Evolutionary conservation across 2,797 vertebrate species (phyloP), one percentile per base, ranked within the genome.

Genomic region (Pangasius djambal): DNA sequence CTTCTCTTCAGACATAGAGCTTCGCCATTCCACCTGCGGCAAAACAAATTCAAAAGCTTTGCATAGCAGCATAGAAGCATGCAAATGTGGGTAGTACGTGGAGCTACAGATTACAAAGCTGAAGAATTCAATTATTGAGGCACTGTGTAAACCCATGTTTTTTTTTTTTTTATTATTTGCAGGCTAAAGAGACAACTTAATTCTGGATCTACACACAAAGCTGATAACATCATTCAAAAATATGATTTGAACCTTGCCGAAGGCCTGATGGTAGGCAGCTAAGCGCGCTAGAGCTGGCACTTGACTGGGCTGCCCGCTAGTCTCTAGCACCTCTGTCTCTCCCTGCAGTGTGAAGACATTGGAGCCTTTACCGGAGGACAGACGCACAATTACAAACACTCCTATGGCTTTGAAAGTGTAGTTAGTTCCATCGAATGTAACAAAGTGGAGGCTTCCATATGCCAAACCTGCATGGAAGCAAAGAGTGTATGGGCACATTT

Each of bases 341-440:
- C 96, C 96, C 93, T 97, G 97, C 87, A 97, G 94, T 86, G 97
- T 97, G 94, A 97, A 97, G 91, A 97, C 94, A 91, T 97, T 97
- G 65, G 95, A 96, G 90, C 97, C 96, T 0, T 93, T 92, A 90
- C 48, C 84, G 40, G 96, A 96, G 79, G 97, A 97, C 44, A 97
- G 95, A 63, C 97, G 96, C 90, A 96, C 86, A 28, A 97, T 93
- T 74, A 97, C 96, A 91, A 96, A 97, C 91, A 96, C 95, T 89
- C 97, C 97, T 50, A 96, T 92, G 50, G 95, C 96, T 93, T 95
- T 96, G 90, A 97, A 97, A 81, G 95, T 94, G 92, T 96, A 97
- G 87, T 95, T 93, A 0, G 93, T 93, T 63, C 96, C 97, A 55
- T 97, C 96, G 12, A 97, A 97, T 84, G 96, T 97, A 90, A 95